Conservation (phyloP, 2,797 vertebrate species). For the Tenualosa thibaudeaui region DNA sequence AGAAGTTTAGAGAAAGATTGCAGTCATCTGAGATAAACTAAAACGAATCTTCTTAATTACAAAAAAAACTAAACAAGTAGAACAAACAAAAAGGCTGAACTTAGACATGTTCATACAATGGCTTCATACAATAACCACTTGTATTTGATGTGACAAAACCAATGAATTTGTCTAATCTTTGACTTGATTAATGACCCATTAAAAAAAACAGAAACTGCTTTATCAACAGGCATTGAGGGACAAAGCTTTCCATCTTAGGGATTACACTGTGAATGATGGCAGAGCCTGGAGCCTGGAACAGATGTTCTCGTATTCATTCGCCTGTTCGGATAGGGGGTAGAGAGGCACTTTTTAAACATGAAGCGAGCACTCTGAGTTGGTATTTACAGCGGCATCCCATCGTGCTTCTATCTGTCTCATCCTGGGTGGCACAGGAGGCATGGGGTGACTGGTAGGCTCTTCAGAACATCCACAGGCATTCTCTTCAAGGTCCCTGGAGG, state of each 20-base stretch:
- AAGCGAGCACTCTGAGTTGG: conserved; percentile 54
- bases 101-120: neutral
- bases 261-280: conserved; percentile 43
- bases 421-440: conserved; percentile 54
- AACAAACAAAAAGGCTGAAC: neutral
- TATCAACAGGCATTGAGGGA: neutral
- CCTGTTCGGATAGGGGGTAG: conserved; percentile 39
- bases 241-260: neutral
- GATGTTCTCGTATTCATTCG: conserved; percentile 41
- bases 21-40: neutral
- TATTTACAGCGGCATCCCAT: conserved; percentile 69
- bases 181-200: neutral
- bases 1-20: neutral
- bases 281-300: conserved; percentile 37
- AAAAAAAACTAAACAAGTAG: neutral
- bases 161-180: neutral
- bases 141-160: neutral
- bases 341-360: conserved; percentile 63
- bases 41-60: neutral
- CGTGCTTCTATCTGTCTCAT: conserved; percentile 69
- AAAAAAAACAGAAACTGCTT: neutral
- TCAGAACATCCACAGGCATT: conserved; percentile 69
- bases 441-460: conserved; percentile 52
- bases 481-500: conserved; percentile 61
- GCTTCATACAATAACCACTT: neutral